phyloP scores from a whole-genome alignment of 2,113 vertebrate species.

The Trichechus manatus region DNA sequence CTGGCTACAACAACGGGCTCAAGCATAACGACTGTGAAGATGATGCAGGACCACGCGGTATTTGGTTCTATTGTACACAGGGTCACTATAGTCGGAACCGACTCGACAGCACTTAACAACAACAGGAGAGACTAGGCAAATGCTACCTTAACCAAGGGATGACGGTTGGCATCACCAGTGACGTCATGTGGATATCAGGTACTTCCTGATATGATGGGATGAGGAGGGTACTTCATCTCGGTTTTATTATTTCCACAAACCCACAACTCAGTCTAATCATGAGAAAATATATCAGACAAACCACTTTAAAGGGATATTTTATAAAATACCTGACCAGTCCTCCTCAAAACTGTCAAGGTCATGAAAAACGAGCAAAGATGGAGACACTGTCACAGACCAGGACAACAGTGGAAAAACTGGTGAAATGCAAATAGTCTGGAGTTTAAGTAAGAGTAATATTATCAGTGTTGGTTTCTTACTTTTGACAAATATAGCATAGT shows the following conservation, averaged over 20 bases:
- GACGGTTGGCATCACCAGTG: accelerated
- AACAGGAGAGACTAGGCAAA: not conserved
- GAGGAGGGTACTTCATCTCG: not conserved
- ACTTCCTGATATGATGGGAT: too few relatives aligned
- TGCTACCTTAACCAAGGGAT: accelerated
- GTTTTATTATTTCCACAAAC: not conserved
- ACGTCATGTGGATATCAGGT: not conserved
- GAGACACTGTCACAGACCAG: not conserved
- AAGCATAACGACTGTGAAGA: too few relatives aligned
- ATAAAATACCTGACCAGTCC: not conserved
- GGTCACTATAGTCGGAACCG: too few relatives aligned
- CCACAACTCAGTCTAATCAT: too few relatives aligned
- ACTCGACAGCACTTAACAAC: too few relatives aligned
- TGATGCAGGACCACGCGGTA: too few relatives aligned
- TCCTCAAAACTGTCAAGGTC: not conserved
- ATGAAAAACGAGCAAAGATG: not conserved
- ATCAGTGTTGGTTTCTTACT: too few relatives aligned
- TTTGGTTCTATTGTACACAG: too few relatives aligned
- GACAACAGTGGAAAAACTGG: not conserved
- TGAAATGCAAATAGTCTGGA: not conserved
- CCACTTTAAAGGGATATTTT: not conserved
- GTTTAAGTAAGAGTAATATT: not conserved
- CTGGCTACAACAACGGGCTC: too few relatives aligned
- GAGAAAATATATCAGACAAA: not conserved
- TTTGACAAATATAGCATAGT: not conserved